Conservation (phyloP, 1,140 invertebrate genomes). For the Megalonaias nervosa region DNA sequence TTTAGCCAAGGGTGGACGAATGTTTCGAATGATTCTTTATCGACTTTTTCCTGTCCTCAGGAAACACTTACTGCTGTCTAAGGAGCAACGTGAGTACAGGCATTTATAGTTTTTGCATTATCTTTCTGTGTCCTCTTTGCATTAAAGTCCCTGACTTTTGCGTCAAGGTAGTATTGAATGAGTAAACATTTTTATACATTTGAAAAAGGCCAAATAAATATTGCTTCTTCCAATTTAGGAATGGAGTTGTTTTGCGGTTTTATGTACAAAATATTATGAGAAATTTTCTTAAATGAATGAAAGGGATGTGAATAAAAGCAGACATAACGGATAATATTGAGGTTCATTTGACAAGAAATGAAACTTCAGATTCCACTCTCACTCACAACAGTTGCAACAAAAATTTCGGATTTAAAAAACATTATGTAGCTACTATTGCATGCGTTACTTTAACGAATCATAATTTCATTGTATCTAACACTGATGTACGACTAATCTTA, state of each 20-base stretch:
- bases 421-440: too few species aligned
- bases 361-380: too few species aligned
- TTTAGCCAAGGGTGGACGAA: conserved; percentile 40
- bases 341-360: too few species aligned
- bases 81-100: conserved; percentile 49
- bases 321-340: too few species aligned
- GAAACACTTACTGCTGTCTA: conserved; percentile 51
- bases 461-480: background rate
- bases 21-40: conserved; percentile 56
- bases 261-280: background rate
- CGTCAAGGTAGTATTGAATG: background rate
- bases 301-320: too few species aligned
- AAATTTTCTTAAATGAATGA: background rate
- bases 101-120: background rate
- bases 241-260: background rate
- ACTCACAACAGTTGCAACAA: too few species aligned
- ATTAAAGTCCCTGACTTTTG: background rate
- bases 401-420: too few species aligned
- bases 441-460: background rate
- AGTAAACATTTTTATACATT: background rate
- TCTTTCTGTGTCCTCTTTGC: background rate
- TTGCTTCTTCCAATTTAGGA: background rate
- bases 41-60: conserved; percentile 48
- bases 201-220: background rate
- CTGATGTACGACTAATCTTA: background rate